These are phyloP conservation scores for Limnothrissa miodon DNA, from an alignment of 2,113 vertebrate species.

Conservation along the genomic window DNA sequence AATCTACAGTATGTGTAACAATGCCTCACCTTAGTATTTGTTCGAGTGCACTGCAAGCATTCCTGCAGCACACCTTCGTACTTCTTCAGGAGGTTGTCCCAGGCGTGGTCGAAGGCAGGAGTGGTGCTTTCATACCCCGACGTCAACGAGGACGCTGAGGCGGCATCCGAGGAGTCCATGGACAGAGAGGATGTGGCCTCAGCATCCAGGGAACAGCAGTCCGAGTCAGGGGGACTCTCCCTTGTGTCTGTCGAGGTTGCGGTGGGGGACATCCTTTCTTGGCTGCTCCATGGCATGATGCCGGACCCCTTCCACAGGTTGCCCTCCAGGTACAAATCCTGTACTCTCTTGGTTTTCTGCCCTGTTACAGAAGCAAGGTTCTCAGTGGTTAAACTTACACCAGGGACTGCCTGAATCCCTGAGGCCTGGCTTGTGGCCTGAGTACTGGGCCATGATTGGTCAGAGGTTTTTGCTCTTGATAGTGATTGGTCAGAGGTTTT, in stretches of 20 bases:
- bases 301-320: slow-evolving; percentile 49
- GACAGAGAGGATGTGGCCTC: slow-evolving; percentile 60
- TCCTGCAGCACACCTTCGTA: slow-evolving; percentile 77
- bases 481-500: slow-evolving; percentile 19
- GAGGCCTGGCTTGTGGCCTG: neutral
- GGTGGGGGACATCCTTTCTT: neutral
- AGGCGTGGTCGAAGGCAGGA: slow-evolving; percentile 62
- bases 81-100: slow-evolving; percentile 75
- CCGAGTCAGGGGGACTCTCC: slow-evolving; percentile 52
- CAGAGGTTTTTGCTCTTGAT: neutral
- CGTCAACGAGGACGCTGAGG: slow-evolving; percentile 75
- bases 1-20: no score
- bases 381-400: neutral
- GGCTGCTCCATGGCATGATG: neutral
- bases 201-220: slow-evolving; percentile 59
- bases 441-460: neutral
- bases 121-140: slow-evolving; percentile 76
- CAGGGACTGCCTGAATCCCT: neutral
- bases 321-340: slow-evolving; percentile 29
- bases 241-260: neutral
- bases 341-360: slow-evolving; percentile 6
- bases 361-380: slow-evolving; percentile 1
- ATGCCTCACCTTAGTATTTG: slow-evolving; percentile 76
- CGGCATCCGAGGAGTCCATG: slow-evolving; percentile 59
- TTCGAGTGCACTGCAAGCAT: slow-evolving; percentile 75